Evolutionary conservation across 2,888 invertebrate species (phyloP), one percentile per base, ranked within the genome.

Genomic region (Chesias legatella): DNA sequence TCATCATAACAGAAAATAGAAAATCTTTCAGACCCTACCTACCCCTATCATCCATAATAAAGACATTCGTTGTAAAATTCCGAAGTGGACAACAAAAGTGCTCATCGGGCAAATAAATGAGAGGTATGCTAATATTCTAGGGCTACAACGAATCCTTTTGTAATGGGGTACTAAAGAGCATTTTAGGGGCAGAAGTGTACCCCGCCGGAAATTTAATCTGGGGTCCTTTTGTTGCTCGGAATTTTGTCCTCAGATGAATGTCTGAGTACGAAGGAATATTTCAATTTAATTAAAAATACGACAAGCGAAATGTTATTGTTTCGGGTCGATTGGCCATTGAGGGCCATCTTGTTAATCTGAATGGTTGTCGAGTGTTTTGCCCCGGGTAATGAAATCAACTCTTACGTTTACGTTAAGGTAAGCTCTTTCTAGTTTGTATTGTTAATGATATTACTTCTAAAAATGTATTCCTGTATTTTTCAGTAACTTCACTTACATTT

Each of bases 131-230:
- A 76, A 84, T 81, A 80, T 78, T 77, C 75, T 75, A 83, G 82
- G 69, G 63, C 71, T 68, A 60, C 63, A 64, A 55, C 64, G 60
- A 58, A 65, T 58, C 70, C 79, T 76, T 82, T 84, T 83, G 79
- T 79, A 78, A 76, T 65, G 69, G 73, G 70, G 79, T 79, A 81
- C 82, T 85, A 84, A 84, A 83, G 79, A 76, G 72, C 73, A 73
- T 82, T 73, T 76, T 79, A 75, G 79, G 72, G 72, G 65, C 72
- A 75, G 67, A 66, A 83, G 83, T 83, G 83, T 82, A 79, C 81
- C 76, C 61, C 69, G 64, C 67, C 80, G 81, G 86, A 85, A 85
- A 86, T 85, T 86, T 85, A 81, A 86, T 85, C 84, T 79, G 66
- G 77, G 73, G 69, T 68, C 73, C 77, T 77, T 84, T 81, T 79